phyloP scores from a whole-genome alignment of 1,140 invertebrate species.

The Adelges cooleyi region DNA sequence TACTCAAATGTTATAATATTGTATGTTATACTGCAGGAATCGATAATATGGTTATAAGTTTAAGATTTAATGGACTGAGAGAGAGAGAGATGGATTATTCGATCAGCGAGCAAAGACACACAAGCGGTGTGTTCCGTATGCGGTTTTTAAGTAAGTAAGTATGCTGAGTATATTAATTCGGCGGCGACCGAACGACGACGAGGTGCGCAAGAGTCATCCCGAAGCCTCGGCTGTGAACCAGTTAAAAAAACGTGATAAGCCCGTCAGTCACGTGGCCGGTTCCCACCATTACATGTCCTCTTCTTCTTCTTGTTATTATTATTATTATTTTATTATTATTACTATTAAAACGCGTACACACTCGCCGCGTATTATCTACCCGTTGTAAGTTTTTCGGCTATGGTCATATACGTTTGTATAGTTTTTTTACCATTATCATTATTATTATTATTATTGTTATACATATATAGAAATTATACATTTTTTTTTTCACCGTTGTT shows the following conservation, averaged over 20 bases:
- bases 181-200: too few relatives aligned
- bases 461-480: too few relatives aligned
- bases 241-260: slow-evolving; percentile 29
- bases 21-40: too few relatives aligned
- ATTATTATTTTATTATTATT: slow-evolving; percentile 14
- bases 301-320: slow-evolving; percentile 16
- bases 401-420: slow-evolving; percentile 3
- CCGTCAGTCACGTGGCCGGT: slow-evolving; percentile 27
- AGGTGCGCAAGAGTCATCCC: too few relatives aligned
- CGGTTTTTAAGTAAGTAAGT: slow-evolving; percentile 16
- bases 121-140: slow-evolving; percentile 6
- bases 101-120: background rate
- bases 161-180: background rate
- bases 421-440: slow-evolving; percentile 17
- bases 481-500: background rate
- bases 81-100: too few relatives aligned
- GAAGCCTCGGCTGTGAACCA: slow-evolving; percentile 1
- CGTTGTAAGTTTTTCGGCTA: slow-evolving; percentile 2
- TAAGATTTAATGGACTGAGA: too few relatives aligned
- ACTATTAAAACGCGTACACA: slow-evolving; percentile 25
- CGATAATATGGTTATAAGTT: too few relatives aligned
- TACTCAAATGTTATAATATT: too few relatives aligned
- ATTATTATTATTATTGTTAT: background rate
- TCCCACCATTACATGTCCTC: slow-evolving; percentile 24
- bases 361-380: slow-evolving; percentile 18